These are phyloP conservation scores for Pangasius larnaudii DNA, from an alignment of 2,797 vertebrate species.

Conservation along the genomic window DNA sequence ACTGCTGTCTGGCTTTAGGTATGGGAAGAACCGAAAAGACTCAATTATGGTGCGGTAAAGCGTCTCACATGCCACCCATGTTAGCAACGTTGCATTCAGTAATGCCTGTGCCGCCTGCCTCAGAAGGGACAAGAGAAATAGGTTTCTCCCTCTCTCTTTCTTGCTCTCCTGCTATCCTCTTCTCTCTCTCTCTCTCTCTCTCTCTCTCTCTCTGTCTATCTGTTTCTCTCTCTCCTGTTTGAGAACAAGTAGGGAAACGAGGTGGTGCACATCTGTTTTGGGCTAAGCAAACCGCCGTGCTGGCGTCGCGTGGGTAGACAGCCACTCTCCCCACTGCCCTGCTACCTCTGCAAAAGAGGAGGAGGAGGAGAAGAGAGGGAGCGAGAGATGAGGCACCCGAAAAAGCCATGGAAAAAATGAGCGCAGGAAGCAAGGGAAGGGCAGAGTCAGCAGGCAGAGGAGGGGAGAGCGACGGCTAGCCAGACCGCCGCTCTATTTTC, in stretches of 20 bases:
- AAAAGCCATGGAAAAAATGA: constrained; percentile 80
- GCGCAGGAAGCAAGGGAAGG: constrained; percentile 69
- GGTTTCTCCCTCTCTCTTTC: constrained; percentile 30
- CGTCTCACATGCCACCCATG: constrained; percentile 30
- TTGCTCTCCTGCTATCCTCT: constrained; percentile 23
- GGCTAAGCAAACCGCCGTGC: constrained; percentile 79
- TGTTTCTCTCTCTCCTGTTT: constrained; percentile 49
- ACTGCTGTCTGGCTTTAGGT: constrained; percentile 4
- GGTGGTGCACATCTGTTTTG: constrained; percentile 81
- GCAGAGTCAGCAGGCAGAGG: constrained; percentile 72
- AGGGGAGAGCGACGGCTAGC: constrained; percentile 67
- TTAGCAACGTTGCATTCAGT: constrained; percentile 18
- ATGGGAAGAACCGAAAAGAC: background rate
- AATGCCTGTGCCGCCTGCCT: constrained; percentile 16
- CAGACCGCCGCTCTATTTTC: constrained; percentile 88
- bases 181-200: constrained; percentile 37
- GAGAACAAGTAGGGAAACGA: constrained; percentile 58
- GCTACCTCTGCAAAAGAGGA: constrained; percentile 71
- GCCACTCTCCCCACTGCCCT: constrained; percentile 82
- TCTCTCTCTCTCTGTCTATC: background rate
- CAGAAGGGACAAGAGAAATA: background rate
- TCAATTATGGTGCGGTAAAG: background rate
- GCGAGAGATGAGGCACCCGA: constrained; percentile 69
- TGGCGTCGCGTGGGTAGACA: constrained; percentile 76
- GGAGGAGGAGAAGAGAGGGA: constrained; percentile 59